Percentiles rank a stretch among this genome's conserved stretches.
These are phyloP conservation scores for Phaethornis superciliosus DNA, from an alignment of 2,113 vertebrate species.

Conservation along the genomic window DNA sequence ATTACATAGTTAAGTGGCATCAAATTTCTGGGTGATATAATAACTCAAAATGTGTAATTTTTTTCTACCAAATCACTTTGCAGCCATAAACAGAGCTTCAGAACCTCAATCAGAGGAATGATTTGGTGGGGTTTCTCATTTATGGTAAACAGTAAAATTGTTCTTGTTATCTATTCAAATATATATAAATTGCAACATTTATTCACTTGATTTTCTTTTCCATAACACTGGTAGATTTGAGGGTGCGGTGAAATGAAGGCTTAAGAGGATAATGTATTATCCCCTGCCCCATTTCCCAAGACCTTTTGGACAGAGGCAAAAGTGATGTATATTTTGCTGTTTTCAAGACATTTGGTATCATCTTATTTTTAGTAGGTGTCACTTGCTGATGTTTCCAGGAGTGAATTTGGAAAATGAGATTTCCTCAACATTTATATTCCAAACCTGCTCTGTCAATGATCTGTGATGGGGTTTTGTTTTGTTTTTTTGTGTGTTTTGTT, in stretches of 20 bases:
- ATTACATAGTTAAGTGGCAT: constrained; percentile 71
- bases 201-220: constrained; percentile 43
- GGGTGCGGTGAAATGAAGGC: not conserved
- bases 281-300: not conserved
- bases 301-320: not conserved
- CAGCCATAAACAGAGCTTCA: constrained; percentile 54
- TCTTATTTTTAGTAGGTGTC: not conserved
- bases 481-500: not conserved
- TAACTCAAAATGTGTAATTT: constrained; percentile 38
- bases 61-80: constrained; percentile 48
- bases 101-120: constrained; percentile 44
- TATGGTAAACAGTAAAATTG: constrained; percentile 47
- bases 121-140: constrained; percentile 32
- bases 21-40: constrained; percentile 61
- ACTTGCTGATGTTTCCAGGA: not conserved
- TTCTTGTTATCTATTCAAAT: constrained; percentile 64
- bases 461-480: not conserved
- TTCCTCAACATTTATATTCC: not conserved
- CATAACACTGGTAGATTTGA: not conserved
- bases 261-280: constrained; percentile 9
- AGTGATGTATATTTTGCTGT: not conserved
- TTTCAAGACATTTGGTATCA: not conserved
- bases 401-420: not conserved
- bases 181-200: constrained; percentile 40
- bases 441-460: not conserved